Conservation (phyloP, 2,797 vertebrate genomes). For the Eulemur coronatus region DNA sequence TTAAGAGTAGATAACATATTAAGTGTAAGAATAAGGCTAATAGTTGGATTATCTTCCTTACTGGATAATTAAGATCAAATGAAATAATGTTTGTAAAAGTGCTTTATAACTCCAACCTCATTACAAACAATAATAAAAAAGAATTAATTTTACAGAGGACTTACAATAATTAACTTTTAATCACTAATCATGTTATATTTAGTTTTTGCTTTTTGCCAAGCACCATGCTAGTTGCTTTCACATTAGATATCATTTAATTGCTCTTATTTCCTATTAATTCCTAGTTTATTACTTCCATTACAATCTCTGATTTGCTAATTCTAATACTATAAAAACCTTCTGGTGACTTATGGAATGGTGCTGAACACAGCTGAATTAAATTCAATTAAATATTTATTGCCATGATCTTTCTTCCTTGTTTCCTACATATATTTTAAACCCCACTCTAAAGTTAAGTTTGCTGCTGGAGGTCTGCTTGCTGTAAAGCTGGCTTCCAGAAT, state of each 20-base stretch:
- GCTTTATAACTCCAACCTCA: background rate
- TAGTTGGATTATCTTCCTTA: background rate
- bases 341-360: background rate
- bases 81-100: background rate
- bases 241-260: background rate
- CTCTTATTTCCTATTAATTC: background rate
- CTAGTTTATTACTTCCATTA: background rate
- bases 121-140: slow-evolving; percentile 24
- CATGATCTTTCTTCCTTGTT: background rate
- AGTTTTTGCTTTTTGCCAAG: slow-evolving; percentile 1
- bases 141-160: background rate
- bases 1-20: background rate
- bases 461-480: background rate
- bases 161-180: background rate
- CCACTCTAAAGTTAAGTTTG: background rate
- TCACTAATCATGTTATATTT: background rate
- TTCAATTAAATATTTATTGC: background rate
- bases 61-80: background rate
- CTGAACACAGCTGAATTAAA: background rate
- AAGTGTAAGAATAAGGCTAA: background rate
- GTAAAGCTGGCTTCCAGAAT: background rate
- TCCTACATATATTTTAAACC: background rate
- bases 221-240: background rate
- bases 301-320: background rate
- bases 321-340: background rate